phyloP scores from a whole-genome alignment of 2,888 invertebrate genomes.

The Agrotis exclamationis region DNA sequence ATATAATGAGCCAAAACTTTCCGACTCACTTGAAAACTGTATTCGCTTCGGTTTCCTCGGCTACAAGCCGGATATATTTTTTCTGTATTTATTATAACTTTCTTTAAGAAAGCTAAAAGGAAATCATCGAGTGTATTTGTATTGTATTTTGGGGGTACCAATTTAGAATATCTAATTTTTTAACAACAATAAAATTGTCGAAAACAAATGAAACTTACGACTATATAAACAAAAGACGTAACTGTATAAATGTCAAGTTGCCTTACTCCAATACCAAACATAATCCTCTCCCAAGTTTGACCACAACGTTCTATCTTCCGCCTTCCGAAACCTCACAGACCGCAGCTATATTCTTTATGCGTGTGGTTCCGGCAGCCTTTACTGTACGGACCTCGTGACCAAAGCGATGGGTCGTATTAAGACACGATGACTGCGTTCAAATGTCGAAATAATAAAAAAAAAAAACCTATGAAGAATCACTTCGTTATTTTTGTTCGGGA shows the following conservation, averaged over 20 bases:
- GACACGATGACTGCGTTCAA: neutral
- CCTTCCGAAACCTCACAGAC: neutral
- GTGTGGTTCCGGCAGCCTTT: neutral
- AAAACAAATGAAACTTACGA: too few relatives aligned
- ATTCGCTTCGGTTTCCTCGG: slow-evolving; percentile 24
- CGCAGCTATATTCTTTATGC: slow-evolving; percentile 5
- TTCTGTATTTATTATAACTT: slow-evolving; percentile 57
- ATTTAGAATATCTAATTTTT: neutral
- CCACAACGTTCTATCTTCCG: slow-evolving; percentile 11
- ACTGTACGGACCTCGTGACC: neutral
- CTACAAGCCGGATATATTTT: slow-evolving; percentile 34
- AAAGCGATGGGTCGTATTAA: neutral
- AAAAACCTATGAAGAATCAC: too few relatives aligned
- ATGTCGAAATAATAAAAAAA: too few relatives aligned
- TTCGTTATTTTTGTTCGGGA: too few relatives aligned
- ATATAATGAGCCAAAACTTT: slow-evolving; percentile 59
- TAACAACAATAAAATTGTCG: too few relatives aligned
- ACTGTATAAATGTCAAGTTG: neutral
- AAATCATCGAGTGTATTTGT: slow-evolving; percentile 30
- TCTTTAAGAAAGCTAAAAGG: slow-evolving; percentile 10
- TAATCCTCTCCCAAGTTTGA: slow-evolving; percentile 5
- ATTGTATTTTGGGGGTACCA: slow-evolving; percentile 9
- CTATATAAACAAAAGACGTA: too few relatives aligned
- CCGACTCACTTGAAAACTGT: slow-evolving; percentile 48
- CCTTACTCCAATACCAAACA: neutral